Evolutionary conservation across 2,113 vertebrate genomes (phyloP).

Genomic region (Alosa alosa): DNA sequence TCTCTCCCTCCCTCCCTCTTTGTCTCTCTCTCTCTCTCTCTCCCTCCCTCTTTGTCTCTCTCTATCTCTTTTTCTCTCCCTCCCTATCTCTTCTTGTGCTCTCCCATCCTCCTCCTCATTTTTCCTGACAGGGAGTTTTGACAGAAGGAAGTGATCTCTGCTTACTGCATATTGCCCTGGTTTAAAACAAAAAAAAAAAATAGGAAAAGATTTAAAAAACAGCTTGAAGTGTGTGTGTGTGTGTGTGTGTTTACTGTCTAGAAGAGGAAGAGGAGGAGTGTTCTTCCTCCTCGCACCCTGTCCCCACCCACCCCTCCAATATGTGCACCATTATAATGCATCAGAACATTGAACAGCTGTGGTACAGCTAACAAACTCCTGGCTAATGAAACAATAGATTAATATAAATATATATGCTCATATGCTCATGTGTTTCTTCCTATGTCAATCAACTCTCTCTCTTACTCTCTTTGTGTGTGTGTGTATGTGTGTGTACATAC

Average conservation of each 20-base stretch:
- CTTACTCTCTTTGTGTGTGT: background rate
- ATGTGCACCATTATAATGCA: background rate
- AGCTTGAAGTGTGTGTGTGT: background rate
- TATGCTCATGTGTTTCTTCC: background rate
- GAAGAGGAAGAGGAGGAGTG: conserved; percentile 1
- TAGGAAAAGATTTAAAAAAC: background rate
- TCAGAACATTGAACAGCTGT: background rate
- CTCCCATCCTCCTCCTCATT: conserved; percentile 1
- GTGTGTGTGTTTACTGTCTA: background rate
- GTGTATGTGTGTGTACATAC: background rate
- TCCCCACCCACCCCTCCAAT: background rate
- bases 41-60: background rate
- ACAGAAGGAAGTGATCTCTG: conserved; percentile 36
- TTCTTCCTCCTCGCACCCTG: background rate
- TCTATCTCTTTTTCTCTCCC: background rate
- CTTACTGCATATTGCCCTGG: conserved; percentile 4
- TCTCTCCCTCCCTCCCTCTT: background rate
- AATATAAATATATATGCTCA: background rate
- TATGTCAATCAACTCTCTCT: background rate
- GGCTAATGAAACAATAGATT: conserved; percentile 1
- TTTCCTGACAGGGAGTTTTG: conserved; percentile 22
- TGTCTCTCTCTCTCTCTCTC: background rate
- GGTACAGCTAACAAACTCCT: background rate
- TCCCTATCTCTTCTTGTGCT: background rate
- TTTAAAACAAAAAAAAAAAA: background rate